phyloP scores from a whole-genome alignment of 2,113 vertebrate species.

The Willisornis vidua region DNA sequence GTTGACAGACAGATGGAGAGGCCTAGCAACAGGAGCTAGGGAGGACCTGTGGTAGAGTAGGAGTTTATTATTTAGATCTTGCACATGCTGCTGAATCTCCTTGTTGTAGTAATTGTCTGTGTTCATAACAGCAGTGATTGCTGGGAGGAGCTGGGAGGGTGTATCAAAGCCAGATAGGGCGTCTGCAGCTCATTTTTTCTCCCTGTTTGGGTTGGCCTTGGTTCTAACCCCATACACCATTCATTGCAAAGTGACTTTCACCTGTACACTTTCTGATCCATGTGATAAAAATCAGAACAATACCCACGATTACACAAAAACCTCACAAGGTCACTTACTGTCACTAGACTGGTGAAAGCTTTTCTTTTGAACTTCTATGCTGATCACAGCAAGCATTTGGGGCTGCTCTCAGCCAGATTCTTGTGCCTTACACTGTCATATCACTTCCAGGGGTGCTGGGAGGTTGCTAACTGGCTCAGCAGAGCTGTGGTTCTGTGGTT shows the following conservation, averaged over 20 bases:
- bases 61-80: slow-evolving; percentile 52
- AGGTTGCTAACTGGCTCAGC: background rate
- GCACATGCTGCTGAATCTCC: slow-evolving; percentile 15
- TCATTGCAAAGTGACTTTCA: slow-evolving; percentile 28
- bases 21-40: slow-evolving; percentile 21
- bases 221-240: slow-evolving; percentile 13
- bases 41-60: slow-evolving; percentile 6
- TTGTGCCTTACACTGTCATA: background rate
- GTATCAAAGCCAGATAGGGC: slow-evolving; percentile 67
- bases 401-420: background rate
- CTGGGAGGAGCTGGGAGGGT: slow-evolving; percentile 53
- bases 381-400: background rate
- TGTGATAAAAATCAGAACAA: background rate
- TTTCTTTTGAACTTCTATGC: background rate
- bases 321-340: background rate
- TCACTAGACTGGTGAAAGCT: background rate
- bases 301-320: background rate
- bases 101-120: slow-evolving; percentile 24
- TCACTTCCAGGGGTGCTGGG: background rate
- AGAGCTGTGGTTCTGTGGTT: background rate
- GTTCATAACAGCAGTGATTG: slow-evolving; percentile 38
- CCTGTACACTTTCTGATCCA: background rate
- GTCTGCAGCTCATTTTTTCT: slow-evolving; percentile 12
- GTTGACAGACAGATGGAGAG: slow-evolving; percentile 31
- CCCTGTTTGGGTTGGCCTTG: background rate